phyloP scores from a whole-genome alignment of 2,797 vertebrate species.

The Hapalemur alaotrensis region DNA sequence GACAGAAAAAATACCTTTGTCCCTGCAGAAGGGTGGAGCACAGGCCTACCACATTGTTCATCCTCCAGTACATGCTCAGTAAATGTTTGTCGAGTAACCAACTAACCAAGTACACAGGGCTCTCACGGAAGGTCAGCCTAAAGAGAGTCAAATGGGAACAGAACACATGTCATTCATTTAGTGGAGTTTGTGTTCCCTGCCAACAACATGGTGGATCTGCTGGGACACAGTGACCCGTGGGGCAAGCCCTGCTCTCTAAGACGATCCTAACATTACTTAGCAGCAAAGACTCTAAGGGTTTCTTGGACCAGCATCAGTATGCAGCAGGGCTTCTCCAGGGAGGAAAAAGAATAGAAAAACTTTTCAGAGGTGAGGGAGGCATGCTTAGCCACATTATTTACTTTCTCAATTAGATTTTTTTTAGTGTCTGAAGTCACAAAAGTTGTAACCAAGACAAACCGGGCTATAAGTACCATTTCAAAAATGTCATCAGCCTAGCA shows the following conservation, averaged over 20 bases:
- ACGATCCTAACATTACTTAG: neutral
- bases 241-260: neutral
- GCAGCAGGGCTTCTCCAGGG: neutral
- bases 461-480: slow-evolving; percentile 58
- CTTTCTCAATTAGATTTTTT: slow-evolving; percentile 15
- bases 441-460: slow-evolving; percentile 70
- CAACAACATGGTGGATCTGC: slow-evolving; percentile 56
- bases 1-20: neutral
- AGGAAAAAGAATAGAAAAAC: neutral
- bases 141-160: neutral
- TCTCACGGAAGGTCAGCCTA: neutral
- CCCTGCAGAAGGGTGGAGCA: neutral
- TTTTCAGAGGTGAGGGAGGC: slow-evolving; percentile 41
- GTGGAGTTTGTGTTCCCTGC: slow-evolving; percentile 60
- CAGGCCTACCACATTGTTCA: neutral
- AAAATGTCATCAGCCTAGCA: slow-evolving; percentile 71
- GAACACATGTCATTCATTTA: neutral
- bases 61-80: neutral
- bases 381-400: neutral
- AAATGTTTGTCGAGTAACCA: neutral
- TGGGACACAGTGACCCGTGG: neutral
- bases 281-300: neutral
- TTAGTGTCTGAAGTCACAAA: slow-evolving; percentile 60
- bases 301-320: neutral
- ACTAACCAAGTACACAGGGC: neutral